A percentile compares a stretch with the other conserved stretches of the same genome.
Evolutionary conservation across 2,113 vertebrate species (phyloP).

Genomic region (Malurus elegans): DNA sequence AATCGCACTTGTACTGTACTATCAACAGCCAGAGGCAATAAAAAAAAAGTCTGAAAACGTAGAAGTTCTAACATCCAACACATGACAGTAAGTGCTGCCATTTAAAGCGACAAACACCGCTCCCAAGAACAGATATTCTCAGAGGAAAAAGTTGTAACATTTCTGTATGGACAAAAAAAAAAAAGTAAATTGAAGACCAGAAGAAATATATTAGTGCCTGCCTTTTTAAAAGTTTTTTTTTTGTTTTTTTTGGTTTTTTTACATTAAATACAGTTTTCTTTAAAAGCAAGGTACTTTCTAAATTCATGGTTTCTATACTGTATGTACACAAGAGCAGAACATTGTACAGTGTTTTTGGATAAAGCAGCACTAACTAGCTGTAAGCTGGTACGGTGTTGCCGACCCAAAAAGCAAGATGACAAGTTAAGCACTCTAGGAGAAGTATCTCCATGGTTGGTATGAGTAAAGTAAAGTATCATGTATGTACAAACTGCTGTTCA

Average conservation of each 20-base stretch:
- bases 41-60: constrained; percentile 75
- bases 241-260: constrained; percentile 48
- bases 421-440: constrained; percentile 52
- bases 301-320: constrained; percentile 58
- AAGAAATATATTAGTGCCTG: constrained; percentile 79
- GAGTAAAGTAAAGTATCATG: constrained; percentile 54
- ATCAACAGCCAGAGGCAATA: constrained; percentile 83
- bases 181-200: constrained; percentile 48
- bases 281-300: constrained; percentile 70
- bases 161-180: constrained; percentile 47
- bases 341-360: constrained; percentile 36
- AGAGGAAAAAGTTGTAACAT: constrained; percentile 53
- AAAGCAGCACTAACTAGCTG: constrained; percentile 61
- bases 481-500: constrained; percentile 63
- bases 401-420: constrained; percentile 58
- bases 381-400: constrained; percentile 26
- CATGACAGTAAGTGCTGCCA: constrained; percentile 62
- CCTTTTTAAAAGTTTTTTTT: constrained; percentile 55
- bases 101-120: constrained; percentile 58
- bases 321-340: constrained; percentile 61
- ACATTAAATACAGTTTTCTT: constrained; percentile 78
- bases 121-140: constrained; percentile 63
- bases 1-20: constrained; percentile 80
- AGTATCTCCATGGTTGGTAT: constrained; percentile 54
- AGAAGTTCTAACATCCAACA: constrained; percentile 63